Evolutionary conservation across 2,113 vertebrate species (phyloP), one percentile per base, ranked within the genome.

Genomic region (Podarcis raffonei): DNA sequence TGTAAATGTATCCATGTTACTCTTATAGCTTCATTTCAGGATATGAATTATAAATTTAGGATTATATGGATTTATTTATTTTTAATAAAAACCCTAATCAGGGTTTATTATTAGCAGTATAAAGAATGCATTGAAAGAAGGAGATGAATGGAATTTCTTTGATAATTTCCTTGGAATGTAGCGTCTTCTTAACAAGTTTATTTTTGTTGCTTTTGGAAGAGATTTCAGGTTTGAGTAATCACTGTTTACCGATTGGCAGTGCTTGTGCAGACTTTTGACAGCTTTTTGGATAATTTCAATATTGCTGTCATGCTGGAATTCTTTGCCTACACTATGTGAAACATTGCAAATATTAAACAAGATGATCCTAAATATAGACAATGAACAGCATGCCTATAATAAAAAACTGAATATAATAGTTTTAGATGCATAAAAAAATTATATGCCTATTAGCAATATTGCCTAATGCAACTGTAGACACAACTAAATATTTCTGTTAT

Each of bases 271-370:
- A 39, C 25, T 15, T 39, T 37, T 76, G 72, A 62, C 72, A 76
- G 32, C 13, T 85, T 85, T 77, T 35, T 4, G 22, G 69, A 35
- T 85, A 74, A 59, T 59, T 75, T 85, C 57, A 76, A 6, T 65
- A 77, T 85, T 76, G 57, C 15, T 85, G 72, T 85, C 84, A 65
- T 39, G 13, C 48, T 85, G 53, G 84, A 85, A 85, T 85, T 85
- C 22, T 76, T 85, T 77, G 72, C 57, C 35, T 76, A 30, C 6
- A 59, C 1, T 16, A 18, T 22, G 3, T 27, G 71, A 91, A 77
- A 85, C 81, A 39, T 71, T 76, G 42, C 82, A 77, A 89, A 86
- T 81, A 82, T 82, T 92, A 86, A 92, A 77, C n/a, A 91, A 76
- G 37, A 86, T 68, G 74, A 82, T 23, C 35, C 83, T 69, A 74